A percentile compares a stretch with the other conserved stretches of the same genome.
Evolutionary conservation across 2,113 vertebrate genomes (phyloP).

Genomic region (Nesospiza acunhae): DNA sequence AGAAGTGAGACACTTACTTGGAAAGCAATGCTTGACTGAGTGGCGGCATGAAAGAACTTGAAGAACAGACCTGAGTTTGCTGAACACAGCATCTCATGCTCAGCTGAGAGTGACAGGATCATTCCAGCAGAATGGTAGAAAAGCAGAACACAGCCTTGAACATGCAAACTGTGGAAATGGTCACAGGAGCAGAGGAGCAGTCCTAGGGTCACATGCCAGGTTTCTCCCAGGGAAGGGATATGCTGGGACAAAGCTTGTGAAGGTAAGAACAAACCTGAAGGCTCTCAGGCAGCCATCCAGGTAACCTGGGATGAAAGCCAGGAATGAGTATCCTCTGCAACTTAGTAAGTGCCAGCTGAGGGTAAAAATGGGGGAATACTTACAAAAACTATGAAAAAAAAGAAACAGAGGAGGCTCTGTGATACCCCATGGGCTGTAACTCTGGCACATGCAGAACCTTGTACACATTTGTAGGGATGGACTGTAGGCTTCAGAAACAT

Average conservation of each 20-base stretch:
- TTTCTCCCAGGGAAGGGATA: background rate
- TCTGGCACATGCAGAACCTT: background rate
- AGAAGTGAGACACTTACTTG: background rate
- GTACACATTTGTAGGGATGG: background rate
- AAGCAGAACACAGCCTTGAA: background rate
- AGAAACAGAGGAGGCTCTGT: background rate
- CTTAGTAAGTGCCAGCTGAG: background rate
- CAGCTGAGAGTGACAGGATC: background rate
- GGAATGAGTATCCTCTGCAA: background rate
- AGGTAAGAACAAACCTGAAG: background rate
- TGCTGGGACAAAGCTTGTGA: background rate
- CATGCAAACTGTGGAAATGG: background rate
- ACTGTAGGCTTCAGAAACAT: background rate
- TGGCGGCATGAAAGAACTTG: background rate
- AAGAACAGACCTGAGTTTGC: background rate
- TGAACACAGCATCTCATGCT: background rate
- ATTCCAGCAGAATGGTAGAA: background rate
- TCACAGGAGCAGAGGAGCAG: background rate
- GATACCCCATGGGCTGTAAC: background rate
- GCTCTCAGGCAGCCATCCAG: background rate
- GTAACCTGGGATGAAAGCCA: background rate
- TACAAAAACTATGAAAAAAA: background rate
- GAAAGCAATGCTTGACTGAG: background rate
- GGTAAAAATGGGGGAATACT: background rate
- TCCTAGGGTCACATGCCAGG: background rate